phyloP scores from a whole-genome alignment of 2,797 vertebrate genomes.

The Catamblyrhynchus diadema region DNA sequence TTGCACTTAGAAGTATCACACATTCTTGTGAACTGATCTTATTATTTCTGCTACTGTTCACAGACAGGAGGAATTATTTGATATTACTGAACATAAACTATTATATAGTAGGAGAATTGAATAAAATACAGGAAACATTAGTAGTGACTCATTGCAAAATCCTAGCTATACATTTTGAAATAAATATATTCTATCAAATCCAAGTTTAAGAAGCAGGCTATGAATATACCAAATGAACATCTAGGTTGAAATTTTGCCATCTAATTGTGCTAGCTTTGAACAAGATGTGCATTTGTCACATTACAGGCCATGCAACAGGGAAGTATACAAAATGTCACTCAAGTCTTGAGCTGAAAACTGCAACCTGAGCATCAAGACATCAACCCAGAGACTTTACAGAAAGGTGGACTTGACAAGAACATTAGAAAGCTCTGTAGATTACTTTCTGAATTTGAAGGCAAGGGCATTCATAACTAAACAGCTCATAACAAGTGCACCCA shows the following conservation, averaged over 20 bases:
- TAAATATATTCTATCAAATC: background rate
- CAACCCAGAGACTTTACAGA: background rate
- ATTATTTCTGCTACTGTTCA: background rate
- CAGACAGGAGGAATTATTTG: background rate
- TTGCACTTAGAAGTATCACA: background rate
- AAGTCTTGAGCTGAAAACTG: background rate
- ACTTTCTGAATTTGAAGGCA: background rate
- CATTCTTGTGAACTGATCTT: background rate
- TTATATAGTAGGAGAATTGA: background rate
- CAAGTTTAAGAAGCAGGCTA: background rate
- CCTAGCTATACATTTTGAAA: background rate
- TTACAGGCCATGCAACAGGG: rapidly evolving
- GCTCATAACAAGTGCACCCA: background rate
- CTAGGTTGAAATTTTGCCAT: background rate
- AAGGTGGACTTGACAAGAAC: background rate
- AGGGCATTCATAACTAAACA: background rate
- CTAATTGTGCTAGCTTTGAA: background rate
- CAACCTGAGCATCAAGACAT: background rate
- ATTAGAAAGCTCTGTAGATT: background rate
- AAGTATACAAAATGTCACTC: background rate
- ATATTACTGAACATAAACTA: background rate
- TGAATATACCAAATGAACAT: background rate
- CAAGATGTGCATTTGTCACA: background rate
- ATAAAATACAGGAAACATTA: background rate
- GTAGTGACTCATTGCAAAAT: background rate